A percentile compares a stretch with the other conserved stretches of the same genome.
These are phyloP conservation scores for Ctenomys sociabilis DNA, from an alignment of 2,113 vertebrate species.

Conservation along the genomic window DNA sequence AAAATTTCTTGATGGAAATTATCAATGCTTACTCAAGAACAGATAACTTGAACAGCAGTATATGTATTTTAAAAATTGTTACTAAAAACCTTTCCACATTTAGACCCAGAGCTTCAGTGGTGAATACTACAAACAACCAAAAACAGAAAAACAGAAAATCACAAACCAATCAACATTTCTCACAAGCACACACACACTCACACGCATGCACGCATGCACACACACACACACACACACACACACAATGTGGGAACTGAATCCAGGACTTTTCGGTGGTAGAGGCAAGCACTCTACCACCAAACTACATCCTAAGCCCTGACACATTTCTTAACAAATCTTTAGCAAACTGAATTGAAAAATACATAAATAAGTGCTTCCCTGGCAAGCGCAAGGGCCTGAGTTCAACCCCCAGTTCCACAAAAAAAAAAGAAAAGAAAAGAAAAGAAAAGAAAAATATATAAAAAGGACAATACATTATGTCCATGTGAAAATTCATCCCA, in stretches of 20 bases:
- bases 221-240: background rate
- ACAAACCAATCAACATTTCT: background rate
- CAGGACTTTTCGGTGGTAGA: too few relatives aligned
- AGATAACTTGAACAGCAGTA: background rate
- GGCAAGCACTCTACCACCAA: background rate
- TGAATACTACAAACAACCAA: constrained; percentile 6
- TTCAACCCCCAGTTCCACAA: too few relatives aligned
- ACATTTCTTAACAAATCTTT: background rate
- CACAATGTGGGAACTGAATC: background rate
- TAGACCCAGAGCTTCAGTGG: background rate
- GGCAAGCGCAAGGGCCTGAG: too few relatives aligned
- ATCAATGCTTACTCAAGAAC: constrained; percentile 12
- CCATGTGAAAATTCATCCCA: background rate
- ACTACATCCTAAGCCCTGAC: background rate
- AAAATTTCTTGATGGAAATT: background rate
- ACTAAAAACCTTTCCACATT: background rate
- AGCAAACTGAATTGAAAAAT: background rate
- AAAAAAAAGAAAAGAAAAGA: too few relatives aligned
- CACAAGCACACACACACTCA: background rate
- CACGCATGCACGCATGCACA: background rate
- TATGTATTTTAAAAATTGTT: constrained; percentile 7
- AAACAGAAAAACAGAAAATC: background rate
- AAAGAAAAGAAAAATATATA: background rate
- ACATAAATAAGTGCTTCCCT: too few relatives aligned
- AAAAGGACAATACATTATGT: background rate